Percentiles rank a stretch among this genome's conserved stretches.
Evolutionary conservation across 2,113 vertebrate species (phyloP).

Genomic region (Scopus umbretta): DNA sequence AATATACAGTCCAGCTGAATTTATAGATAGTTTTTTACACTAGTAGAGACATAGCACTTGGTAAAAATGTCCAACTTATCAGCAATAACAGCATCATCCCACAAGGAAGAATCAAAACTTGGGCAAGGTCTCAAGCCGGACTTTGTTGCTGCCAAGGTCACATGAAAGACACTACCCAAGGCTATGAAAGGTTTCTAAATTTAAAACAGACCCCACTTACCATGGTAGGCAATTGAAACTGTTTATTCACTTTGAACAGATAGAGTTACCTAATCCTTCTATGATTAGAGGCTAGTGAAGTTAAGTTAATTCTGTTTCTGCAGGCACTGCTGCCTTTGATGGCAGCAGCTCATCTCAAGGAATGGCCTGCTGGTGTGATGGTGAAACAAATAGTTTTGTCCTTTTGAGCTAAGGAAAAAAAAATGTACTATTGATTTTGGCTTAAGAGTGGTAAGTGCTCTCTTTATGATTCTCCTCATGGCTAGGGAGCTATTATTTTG

Average conservation of each 20-base stretch:
- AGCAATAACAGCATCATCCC: background rate
- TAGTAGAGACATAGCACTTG: background rate
- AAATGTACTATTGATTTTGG: slow-evolving; percentile 56
- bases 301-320: slow-evolving; percentile 39
- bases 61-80: background rate
- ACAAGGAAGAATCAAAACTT: background rate
- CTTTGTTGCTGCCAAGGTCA: slow-evolving; percentile 14
- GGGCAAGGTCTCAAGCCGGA: background rate
- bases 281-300: slow-evolving; percentile 46
- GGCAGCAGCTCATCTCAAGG: background rate
- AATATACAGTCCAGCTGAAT: background rate
- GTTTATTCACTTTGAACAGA: slow-evolving; percentile 62
- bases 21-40: background rate
- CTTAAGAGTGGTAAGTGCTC: slow-evolving; percentile 35
- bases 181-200: slow-evolving; percentile 42
- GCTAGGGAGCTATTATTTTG: slow-evolving; percentile 42
- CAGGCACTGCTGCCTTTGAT: background rate
- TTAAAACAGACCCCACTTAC: slow-evolving; percentile 34
- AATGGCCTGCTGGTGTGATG: background rate
- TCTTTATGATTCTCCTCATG: slow-evolving; percentile 8
- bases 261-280: slow-evolving; percentile 56
- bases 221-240: slow-evolving; percentile 26
- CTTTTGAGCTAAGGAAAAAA: slow-evolving; percentile 45
- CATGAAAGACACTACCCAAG: background rate
- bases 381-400: slow-evolving; percentile 26